Evolutionary conservation across 2,797 vertebrate species (phyloP), one percentile per base, ranked within the genome.

Genomic region (Falco rusticolus): DNA sequence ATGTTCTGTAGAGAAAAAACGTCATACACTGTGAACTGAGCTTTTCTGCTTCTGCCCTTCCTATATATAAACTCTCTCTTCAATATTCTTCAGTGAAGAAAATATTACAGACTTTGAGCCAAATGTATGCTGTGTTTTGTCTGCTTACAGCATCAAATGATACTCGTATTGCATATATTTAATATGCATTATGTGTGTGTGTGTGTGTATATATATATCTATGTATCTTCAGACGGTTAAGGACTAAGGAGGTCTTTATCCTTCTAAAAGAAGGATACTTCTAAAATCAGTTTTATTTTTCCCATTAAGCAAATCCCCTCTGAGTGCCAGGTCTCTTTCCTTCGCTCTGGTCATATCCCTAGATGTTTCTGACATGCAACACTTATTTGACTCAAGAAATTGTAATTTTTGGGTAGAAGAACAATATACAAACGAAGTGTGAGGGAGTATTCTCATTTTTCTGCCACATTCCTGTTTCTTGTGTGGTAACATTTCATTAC

Each of bases 401-500:
- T 7, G 43, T 78, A 65, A 87, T 76, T 78, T 71, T 89, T 0
- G 47, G 4, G 13, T 69, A 51, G 75, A 75, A 83, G 53, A 95
- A 76, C 81, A 80, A 43, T 61, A 39, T 48, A 53, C 5, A 91
- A 71, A 95, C 2, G 9, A 95, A 93, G 87, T 93, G 93, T 86
- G 59, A 96, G 72, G 90, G 90, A 92, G 54, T 84, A 76, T 91
- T 94, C 82, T 86, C 39, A 43, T 89, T 96, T 91, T 59, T 87
- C 59, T 83, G 84, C 69, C 72, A 88, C 93, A 95, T 95, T 96
- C 90, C 61, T 92, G 22, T 87, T 87, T 85, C 93, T 66, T 34
- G 28, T 76, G 66, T 88, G 93, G 92, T 96, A 97, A 92, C 69
- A 53, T 96, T 94, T 95, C 89, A 76, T 84, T 93, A 72, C 82